These are phyloP conservation scores for Dilophus febrilis DNA, from an alignment of 2,888 invertebrate genomes.

Conservation along the genomic window DNA sequence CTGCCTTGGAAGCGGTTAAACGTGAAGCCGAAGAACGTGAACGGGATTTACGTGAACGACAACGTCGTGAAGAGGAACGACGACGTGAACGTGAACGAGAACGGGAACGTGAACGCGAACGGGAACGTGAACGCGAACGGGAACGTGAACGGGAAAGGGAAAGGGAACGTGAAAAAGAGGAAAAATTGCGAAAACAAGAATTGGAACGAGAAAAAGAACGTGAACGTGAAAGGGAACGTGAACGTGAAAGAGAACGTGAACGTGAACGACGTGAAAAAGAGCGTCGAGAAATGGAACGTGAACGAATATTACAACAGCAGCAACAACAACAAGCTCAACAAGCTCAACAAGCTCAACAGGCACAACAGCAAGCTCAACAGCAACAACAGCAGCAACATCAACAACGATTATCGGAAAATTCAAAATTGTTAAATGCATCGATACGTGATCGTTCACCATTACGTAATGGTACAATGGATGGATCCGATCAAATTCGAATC, in stretches of 20 bases:
- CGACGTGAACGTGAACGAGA: conserved; percentile 36
- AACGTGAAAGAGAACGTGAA: conserved; percentile 34
- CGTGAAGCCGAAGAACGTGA: conserved; percentile 39
- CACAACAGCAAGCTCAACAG: conserved; percentile 42
- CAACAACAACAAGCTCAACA: conserved; percentile 37
- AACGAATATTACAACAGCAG: conserved; percentile 34
- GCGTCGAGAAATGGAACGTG: conserved; percentile 32
- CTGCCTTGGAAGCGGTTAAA: conserved; percentile 37
- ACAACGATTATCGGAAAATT: conserved; percentile 33
- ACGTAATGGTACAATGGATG: conserved; percentile 39
- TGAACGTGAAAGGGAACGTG: conserved; percentile 31
- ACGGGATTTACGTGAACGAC: conserved; percentile 27
- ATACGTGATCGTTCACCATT: conserved; percentile 54
- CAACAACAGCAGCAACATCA: conserved; percentile 34
- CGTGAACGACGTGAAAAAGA: conserved; percentile 39
- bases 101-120: conserved; percentile 40
- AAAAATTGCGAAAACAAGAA: conserved; percentile 25
- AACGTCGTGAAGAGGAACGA: conserved; percentile 29
- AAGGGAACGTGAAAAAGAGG: conserved; percentile 27
- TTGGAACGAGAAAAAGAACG: conserved; percentile 30
- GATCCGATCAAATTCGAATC: conserved; percentile 29
- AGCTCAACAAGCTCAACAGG: conserved; percentile 26
- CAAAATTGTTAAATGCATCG: conserved; percentile 29
- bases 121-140: conserved; percentile 35
- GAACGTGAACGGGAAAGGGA: conserved; percentile 29